These are phyloP conservation scores for Meleagris gallopavo DNA, from an alignment of 2,113 vertebrate species.

Conservation along the genomic window DNA sequence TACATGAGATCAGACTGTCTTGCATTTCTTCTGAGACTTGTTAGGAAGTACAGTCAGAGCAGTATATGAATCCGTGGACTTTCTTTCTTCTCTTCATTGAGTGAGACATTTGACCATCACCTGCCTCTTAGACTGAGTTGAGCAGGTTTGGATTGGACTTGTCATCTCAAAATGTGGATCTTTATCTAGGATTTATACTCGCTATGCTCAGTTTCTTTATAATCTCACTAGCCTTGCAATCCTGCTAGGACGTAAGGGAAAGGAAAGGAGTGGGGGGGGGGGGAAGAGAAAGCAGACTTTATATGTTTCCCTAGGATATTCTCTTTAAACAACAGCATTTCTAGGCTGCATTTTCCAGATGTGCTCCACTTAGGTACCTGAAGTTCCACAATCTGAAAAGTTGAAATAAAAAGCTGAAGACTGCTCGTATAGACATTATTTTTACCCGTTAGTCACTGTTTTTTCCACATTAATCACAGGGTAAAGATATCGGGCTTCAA, in stretches of 20 bases:
- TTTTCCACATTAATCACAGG: slow-evolving; percentile 81
- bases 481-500: slow-evolving; percentile 81
- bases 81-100: background rate
- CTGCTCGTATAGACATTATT: slow-evolving; percentile 64
- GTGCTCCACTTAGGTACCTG: slow-evolving; percentile 32
- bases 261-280: too few species aligned
- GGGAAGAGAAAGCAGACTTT: background rate
- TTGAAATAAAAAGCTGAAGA: slow-evolving; percentile 62
- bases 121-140: background rate
- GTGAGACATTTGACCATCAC: background rate
- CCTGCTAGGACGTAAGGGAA: background rate
- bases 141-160: background rate
- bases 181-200: background rate
- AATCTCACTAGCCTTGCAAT: background rate
- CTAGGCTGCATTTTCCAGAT: slow-evolving; percentile 47
- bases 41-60: background rate
- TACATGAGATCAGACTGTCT: background rate
- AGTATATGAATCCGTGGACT: background rate
- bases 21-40: background rate
- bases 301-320: background rate
- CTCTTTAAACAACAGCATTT: slow-evolving; percentile 19
- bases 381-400: slow-evolving; percentile 51
- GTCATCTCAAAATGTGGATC: background rate
- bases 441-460: slow-evolving; percentile 74
- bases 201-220: background rate